Conservation (phyloP, 92 coral and sea anemone genomes). For the Heteractis magnifica region DNA sequence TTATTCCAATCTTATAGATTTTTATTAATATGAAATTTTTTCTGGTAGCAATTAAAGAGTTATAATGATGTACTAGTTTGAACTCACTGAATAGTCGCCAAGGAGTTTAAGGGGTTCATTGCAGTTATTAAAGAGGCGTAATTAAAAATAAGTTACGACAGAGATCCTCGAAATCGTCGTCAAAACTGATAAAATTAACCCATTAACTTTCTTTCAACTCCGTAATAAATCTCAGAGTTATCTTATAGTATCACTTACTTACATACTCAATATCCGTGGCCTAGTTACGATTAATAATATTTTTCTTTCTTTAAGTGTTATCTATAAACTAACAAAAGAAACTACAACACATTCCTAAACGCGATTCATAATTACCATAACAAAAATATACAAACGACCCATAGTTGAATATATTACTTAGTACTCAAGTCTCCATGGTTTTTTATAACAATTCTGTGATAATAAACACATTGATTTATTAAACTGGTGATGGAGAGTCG, state of each 20-base stretch:
- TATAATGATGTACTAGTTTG: neutral
- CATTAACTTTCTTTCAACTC: neutral
- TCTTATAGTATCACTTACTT: neutral
- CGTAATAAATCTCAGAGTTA: neutral
- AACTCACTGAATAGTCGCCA: neutral
- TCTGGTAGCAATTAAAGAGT: neutral
- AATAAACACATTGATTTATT: neutral
- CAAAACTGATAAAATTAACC: neutral
- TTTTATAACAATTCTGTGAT: neutral
- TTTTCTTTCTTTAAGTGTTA: neutral
- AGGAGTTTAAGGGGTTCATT: neutral
- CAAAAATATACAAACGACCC: neutral
- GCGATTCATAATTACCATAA: conserved; percentile 14
- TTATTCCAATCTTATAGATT: too few relatives aligned
- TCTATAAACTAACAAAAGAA: neutral
- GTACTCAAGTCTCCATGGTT: neutral
- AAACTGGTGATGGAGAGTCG: neutral
- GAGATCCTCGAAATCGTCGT: neutral
- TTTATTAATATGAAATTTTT: neutral
- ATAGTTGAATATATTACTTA: neutral
- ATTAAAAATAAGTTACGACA: neutral
- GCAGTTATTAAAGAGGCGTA: neutral
- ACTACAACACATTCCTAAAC: conserved; percentile 1
- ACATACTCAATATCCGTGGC: neutral
- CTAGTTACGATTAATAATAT: neutral